Evolutionary conservation across 1,140 invertebrate genomes (phyloP).

Genomic region (Drosophila melanica): DNA sequence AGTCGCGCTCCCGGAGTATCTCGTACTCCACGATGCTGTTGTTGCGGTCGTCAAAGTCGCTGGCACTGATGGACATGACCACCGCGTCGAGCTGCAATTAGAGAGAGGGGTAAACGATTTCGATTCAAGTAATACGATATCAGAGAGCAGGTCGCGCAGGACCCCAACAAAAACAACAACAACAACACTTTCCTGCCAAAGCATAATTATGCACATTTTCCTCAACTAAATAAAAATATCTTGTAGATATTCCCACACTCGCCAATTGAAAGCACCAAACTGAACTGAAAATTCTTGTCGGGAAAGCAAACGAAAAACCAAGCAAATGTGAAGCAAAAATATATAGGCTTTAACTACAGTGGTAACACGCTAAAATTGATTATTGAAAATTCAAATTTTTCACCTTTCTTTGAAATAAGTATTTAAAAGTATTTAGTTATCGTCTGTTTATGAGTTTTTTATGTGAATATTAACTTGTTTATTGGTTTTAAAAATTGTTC

Average conservation of each 20-base stretch:
- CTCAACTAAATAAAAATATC: background rate
- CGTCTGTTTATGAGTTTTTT: no score
- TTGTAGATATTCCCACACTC: slow-evolving; percentile 3
- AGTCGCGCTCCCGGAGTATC: slow-evolving; percentile 86
- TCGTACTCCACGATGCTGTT: slow-evolving; percentile 91
- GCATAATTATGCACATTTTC: slow-evolving; percentile 48
- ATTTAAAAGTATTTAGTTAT: no score
- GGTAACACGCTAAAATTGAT: background rate
- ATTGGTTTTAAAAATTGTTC: no score
- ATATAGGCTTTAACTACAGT: background rate
- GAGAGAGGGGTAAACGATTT: slow-evolving; percentile 37
- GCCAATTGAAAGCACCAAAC: background rate
- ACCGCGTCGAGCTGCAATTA: slow-evolving; percentile 85
- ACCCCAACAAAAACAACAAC: background rate
- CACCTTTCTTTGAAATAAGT: background rate
- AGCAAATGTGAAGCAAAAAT: background rate
- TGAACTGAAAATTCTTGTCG: background rate
- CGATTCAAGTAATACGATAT: slow-evolving; percentile 17
- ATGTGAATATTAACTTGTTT: no score
- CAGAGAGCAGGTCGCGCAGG: background rate
- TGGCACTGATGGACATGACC: slow-evolving; percentile 94
- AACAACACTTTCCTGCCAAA: slow-evolving; percentile 60
- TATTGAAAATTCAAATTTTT: background rate
- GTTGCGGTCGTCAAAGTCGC: slow-evolving; percentile 93
- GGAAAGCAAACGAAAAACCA: slow-evolving; percentile 17